These are phyloP conservation scores for Tachina grossa DNA, from an alignment of 2,888 invertebrate genomes.

Conservation along the genomic window DNA sequence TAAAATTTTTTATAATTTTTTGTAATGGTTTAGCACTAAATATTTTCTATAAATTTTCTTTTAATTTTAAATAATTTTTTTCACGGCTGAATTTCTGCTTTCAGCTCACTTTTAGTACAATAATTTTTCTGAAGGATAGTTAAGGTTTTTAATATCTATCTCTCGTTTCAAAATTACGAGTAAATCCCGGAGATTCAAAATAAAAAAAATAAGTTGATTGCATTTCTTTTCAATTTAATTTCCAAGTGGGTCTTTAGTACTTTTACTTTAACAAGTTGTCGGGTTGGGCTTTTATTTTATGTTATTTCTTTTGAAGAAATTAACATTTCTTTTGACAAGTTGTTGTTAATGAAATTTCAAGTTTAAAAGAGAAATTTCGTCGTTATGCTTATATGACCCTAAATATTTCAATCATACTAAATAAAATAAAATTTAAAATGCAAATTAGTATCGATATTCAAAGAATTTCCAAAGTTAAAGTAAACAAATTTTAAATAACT, in stretches of 20 bases:
- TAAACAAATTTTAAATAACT: background rate
- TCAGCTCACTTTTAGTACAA: too few species aligned
- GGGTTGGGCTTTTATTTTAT: conserved; percentile 49
- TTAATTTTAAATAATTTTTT: too few species aligned
- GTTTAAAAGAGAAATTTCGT: conserved; percentile 70
- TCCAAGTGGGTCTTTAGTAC: conserved; percentile 40
- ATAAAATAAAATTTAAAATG: conserved; percentile 11
- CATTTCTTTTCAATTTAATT: background rate
- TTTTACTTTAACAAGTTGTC: conserved; percentile 54
- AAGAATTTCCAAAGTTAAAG: conserved; percentile 26
- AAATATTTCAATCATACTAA: conserved; percentile 1
- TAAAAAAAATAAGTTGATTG: too few species aligned
- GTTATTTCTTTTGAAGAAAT: conserved; percentile 46
- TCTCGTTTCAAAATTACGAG: too few species aligned
- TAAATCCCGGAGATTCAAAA: background rate
- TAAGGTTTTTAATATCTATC: too few species aligned
- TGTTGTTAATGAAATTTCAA: conserved; percentile 71
- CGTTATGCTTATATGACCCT: conserved; percentile 19
- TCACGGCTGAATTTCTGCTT: too few species aligned
- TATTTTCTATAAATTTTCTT: too few species aligned
- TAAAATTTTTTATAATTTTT: too few species aligned
- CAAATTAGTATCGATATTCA: background rate
- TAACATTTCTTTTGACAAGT: conserved; percentile 64
- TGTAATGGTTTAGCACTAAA: too few species aligned
- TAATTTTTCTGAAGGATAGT: too few species aligned